Evolutionary conservation across 1,140 invertebrate species (phyloP).

Genomic region (Aphaenogaster ashmeadi): DNA sequence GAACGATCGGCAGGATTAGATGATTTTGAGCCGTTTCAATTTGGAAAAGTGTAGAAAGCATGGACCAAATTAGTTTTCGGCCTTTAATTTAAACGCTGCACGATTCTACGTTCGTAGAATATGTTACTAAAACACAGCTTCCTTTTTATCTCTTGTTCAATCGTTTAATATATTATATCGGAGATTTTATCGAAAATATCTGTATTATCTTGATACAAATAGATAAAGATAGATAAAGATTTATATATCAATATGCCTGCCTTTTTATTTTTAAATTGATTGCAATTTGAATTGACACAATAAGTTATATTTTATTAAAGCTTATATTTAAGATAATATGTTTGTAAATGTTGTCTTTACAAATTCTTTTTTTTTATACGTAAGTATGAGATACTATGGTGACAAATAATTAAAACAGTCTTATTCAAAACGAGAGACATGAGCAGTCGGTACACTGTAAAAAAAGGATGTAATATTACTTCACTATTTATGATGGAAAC

Average conservation of each 20-base stretch:
- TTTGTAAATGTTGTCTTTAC: not conserved
- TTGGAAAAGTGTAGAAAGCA: conserved; percentile 42
- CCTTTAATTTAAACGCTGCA: conserved; percentile 28
- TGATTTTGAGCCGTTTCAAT: conserved; percentile 63
- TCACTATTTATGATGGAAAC: too few species aligned
- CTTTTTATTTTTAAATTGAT: not conserved
- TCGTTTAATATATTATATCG: not conserved
- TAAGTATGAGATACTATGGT: not conserved
- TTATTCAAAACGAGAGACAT: not conserved
- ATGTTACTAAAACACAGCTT: not conserved
- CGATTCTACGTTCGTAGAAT: not conserved
- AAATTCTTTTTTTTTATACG: not conserved
- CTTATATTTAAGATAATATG: not conserved
- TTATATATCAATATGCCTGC: not conserved
- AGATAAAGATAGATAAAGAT: not conserved
- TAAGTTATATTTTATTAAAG: not conserved
- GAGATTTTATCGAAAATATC: not conserved
- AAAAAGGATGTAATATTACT: too few species aligned
- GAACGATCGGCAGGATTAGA: conserved; percentile 68
- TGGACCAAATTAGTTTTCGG: conserved; percentile 41
- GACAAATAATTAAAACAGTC: not conserved
- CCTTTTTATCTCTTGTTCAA: not conserved
- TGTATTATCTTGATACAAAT: not conserved
- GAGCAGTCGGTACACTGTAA: too few species aligned
- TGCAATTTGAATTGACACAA: not conserved